These are phyloP conservation scores for Ornithoptera alexandrae DNA, from an alignment of 2,888 invertebrate species.

Conservation along the genomic window DNA sequence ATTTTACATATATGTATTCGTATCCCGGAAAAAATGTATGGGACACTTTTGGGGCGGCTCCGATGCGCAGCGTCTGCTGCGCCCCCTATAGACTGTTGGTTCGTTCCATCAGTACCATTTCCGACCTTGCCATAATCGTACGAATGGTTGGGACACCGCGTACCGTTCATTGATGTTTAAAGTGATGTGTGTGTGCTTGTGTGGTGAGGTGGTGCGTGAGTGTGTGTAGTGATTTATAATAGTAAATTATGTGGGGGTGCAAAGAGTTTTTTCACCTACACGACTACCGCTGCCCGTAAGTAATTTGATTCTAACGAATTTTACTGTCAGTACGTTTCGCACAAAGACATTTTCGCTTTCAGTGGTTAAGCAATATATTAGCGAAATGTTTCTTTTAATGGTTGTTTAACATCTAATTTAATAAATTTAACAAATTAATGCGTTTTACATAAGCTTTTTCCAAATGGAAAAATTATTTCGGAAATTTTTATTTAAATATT, in stretches of 20 bases:
- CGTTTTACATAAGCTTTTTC: too few relatives aligned
- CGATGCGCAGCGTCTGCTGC: slow-evolving; percentile 9
- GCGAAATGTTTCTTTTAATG: too few relatives aligned
- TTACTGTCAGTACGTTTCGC: not conserved
- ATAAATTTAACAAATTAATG: too few relatives aligned
- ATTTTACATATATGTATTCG: not conserved
- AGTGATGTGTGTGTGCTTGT: not conserved
- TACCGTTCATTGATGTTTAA: not conserved
- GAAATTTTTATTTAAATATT: too few relatives aligned
- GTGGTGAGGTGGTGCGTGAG: not conserved
- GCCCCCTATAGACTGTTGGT: slow-evolving; percentile 9
- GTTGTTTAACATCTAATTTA: too few relatives aligned
- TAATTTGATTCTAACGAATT: slow-evolving; percentile 27
- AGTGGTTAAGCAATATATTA: not conserved
- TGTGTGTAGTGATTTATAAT: not conserved
- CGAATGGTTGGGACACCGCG: slow-evolving; percentile 4
- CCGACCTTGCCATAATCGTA: slow-evolving; percentile 23
- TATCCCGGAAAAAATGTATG: not conserved
- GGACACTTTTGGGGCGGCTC: slow-evolving; percentile 6
- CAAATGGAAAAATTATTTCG: too few relatives aligned
- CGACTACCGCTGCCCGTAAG: slow-evolving; percentile 57
- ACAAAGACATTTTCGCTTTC: not conserved
- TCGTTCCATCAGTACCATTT: slow-evolving; percentile 11
- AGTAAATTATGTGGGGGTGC: slow-evolving; percentile 38
- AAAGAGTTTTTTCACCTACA: slow-evolving; percentile 47